Evolutionary conservation across 92 coral and sea anemone species (phyloP).

Genomic region (Epizoanthus ramosus): DNA sequence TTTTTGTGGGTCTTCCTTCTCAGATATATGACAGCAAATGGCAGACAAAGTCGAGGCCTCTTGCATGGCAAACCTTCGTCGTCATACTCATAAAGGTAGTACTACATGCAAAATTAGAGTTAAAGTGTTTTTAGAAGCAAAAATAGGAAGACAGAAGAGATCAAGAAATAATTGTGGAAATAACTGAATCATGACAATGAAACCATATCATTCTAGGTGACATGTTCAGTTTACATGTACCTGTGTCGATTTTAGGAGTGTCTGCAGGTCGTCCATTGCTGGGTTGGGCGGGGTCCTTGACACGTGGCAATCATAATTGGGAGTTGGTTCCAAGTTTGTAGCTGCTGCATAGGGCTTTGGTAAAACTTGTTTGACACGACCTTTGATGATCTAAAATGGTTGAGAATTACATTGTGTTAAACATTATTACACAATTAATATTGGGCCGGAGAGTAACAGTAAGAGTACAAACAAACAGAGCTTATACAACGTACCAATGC

Average conservation of each 20-base stretch:
- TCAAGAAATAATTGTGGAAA: too few species aligned
- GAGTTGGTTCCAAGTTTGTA: slow-evolving; percentile 67
- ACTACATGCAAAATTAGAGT: slow-evolving; percentile 34
- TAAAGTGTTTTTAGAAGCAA: not conserved
- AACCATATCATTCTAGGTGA: too few species aligned
- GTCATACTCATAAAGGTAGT: slow-evolving; percentile 79
- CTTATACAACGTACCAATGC: too few species aligned
- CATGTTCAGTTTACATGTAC: slow-evolving; percentile 52
- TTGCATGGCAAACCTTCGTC: slow-evolving; percentile 73
- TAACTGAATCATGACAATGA: too few species aligned
- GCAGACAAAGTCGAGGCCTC: slow-evolving; percentile 80
- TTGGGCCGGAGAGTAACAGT: too few species aligned
- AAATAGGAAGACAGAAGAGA: not conserved
- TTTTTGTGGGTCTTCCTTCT: slow-evolving; percentile 37
- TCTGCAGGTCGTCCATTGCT: slow-evolving; percentile 43
- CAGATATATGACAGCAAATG: slow-evolving; percentile 71
- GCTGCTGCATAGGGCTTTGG: slow-evolving; percentile 43
- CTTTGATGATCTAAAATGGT: slow-evolving; percentile 61
- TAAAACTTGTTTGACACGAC: slow-evolving; percentile 70
- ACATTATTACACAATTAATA: too few species aligned
- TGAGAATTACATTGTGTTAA: too few species aligned
- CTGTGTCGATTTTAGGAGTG: slow-evolving; percentile 70
- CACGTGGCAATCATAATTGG: slow-evolving; percentile 77
- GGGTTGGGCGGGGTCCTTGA: slow-evolving; percentile 57
- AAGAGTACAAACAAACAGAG: too few species aligned